These are phyloP conservation scores for Popillia japonica DNA, from an alignment of 1,140 invertebrate species.

Conservation along the genomic window DNA sequence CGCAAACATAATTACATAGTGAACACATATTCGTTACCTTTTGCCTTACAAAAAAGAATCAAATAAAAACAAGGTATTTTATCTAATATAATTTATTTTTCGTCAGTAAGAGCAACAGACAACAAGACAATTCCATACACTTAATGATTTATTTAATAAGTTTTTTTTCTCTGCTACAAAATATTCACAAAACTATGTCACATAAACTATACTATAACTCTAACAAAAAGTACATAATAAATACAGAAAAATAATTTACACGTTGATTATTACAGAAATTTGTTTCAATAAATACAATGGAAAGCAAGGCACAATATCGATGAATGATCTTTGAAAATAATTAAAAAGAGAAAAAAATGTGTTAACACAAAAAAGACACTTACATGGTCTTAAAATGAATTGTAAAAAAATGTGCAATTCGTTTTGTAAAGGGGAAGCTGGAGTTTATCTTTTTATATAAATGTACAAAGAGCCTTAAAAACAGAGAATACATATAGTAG, in stretches of 20 bases:
- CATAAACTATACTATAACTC: slow-evolving; percentile 42
- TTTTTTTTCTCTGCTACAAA: slow-evolving; percentile 40
- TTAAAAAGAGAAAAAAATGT: slow-evolving; percentile 14
- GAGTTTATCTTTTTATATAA: slow-evolving; percentile 19
- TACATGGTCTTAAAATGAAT: not conserved
- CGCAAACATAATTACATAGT: too few relatives aligned
- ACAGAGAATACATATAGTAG: not conserved
- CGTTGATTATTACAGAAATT: slow-evolving; percentile 31
- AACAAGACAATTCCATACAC: slow-evolving; percentile 29
- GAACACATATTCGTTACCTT: too few relatives aligned
- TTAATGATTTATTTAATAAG: slow-evolving; percentile 38
- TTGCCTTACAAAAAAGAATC: too few relatives aligned
- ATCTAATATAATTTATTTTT: slow-evolving; percentile 33
- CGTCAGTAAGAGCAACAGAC: slow-evolving; percentile 19
- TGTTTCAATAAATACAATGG: slow-evolving; percentile 46
- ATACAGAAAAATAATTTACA: slow-evolving; percentile 45
- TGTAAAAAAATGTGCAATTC: slow-evolving; percentile 25
- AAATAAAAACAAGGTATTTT: not conserved
- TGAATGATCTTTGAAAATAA: slow-evolving; percentile 43
- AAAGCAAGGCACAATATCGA: slow-evolving; percentile 51
- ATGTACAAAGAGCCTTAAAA: slow-evolving; percentile 30
- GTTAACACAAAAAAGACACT: slow-evolving; percentile 1
- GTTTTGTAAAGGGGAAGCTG: not conserved
- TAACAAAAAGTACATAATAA: slow-evolving; percentile 44
- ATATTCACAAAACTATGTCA: slow-evolving; percentile 46